phyloP scores from a whole-genome alignment of 2,797 vertebrate species.

The Graptemys geographica region DNA sequence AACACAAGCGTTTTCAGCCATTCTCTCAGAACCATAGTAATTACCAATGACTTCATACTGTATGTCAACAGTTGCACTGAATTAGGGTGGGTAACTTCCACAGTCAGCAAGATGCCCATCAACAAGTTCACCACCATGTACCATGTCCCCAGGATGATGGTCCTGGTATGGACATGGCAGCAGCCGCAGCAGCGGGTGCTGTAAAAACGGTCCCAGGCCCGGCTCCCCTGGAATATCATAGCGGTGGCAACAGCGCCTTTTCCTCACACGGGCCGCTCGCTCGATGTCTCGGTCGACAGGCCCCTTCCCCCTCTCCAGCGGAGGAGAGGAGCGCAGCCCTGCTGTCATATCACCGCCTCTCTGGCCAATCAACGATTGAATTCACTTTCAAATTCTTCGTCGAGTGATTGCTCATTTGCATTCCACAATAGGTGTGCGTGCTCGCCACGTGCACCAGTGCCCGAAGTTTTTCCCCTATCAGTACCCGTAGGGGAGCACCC shows the following conservation, averaged over 20 bases:
- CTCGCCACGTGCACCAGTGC: too few species aligned
- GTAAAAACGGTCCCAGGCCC: conserved; percentile 88
- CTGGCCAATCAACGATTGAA: conserved; percentile 44
- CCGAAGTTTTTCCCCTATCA: too few species aligned
- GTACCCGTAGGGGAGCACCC: too few species aligned
- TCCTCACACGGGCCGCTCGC: accelerated
- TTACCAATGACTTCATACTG: conserved; percentile 99
- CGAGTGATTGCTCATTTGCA: background rate
- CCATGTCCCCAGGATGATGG: conserved; percentile 96
- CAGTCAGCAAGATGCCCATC: conserved; percentile 97
- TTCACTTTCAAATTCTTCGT: conserved; percentile 49
- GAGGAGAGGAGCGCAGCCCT: background rate
- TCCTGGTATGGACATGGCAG: conserved; percentile 96
- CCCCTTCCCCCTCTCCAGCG: background rate
- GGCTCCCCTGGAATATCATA: conserved; percentile 93
- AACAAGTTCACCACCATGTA: conserved; percentile 98
- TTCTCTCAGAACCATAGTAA: conserved; percentile 95
- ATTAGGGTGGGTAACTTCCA: conserved; percentile 97
- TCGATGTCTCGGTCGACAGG: background rate
- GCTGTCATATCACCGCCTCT: background rate
- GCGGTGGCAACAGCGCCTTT: conserved; percentile 26
- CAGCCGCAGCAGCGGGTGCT: conserved; percentile 95
- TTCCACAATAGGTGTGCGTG: too few species aligned
- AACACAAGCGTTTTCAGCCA: conserved; percentile 97
- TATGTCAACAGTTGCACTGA: conserved; percentile 91